These are phyloP conservation scores for Mustela nigripes DNA, from an alignment of 2,113 vertebrate genomes.

Conservation along the genomic window DNA sequence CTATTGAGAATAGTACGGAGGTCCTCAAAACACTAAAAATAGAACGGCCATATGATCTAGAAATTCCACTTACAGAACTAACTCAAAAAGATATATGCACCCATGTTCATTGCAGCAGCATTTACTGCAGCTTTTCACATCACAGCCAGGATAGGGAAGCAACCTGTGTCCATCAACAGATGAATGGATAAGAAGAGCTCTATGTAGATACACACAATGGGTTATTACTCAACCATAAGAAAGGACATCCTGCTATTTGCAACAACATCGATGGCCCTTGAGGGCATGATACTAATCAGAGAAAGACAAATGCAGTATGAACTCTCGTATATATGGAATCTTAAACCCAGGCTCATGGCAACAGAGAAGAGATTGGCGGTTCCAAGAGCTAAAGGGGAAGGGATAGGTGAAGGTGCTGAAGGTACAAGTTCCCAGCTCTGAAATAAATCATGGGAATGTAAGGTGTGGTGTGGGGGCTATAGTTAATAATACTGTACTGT, in stretches of 20 bases:
- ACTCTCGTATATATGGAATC: neutral
- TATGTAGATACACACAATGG: neutral
- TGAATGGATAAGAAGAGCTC: neutral
- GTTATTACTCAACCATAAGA: neutral
- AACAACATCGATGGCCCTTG: neutral
- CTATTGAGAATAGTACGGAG: neutral
- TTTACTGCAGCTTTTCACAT: neutral
- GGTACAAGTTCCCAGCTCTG: neutral
- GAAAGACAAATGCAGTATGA: neutral
- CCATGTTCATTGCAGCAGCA: neutral
- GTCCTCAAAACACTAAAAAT: neutral
- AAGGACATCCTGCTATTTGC: neutral
- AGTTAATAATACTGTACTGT: neutral
- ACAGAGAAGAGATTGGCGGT: neutral
- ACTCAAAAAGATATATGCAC: neutral
- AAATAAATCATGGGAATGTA: neutral
- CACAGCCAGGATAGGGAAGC: neutral
- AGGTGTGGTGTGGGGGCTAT: neutral
- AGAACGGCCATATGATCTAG: neutral
- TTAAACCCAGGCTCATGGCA: neutral
- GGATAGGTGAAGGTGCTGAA: neutral
- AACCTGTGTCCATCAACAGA: neutral
- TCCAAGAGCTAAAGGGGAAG: neutral
- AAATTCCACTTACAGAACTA: neutral
- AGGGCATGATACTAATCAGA: neutral